A percentile compares a stretch with the other conserved stretches of the same genome.
Evolutionary conservation across 2,113 vertebrate species (phyloP).

Genomic region (Plecotus auritus): DNA sequence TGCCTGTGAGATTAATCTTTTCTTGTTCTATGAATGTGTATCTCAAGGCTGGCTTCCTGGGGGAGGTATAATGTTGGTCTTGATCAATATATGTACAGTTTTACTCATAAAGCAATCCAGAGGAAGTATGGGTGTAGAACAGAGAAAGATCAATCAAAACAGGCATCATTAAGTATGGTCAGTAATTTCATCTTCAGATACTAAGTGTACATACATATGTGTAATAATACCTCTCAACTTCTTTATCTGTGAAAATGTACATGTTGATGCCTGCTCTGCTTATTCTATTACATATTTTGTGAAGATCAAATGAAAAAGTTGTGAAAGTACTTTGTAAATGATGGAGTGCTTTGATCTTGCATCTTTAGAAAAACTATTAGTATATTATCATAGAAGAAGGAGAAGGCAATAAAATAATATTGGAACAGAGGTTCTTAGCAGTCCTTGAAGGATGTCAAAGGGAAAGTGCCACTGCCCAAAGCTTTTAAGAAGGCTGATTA

Average conservation of each 20-base stretch:
- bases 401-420: background rate
- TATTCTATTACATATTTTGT: background rate
- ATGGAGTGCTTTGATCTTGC: background rate
- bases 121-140: background rate
- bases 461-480: background rate
- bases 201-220: background rate
- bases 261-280: background rate
- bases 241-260: background rate
- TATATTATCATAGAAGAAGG: background rate
- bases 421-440: background rate
- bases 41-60: background rate
- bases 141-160: background rate
- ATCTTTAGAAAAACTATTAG: background rate
- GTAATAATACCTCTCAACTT: background rate
- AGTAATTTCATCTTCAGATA: background rate
- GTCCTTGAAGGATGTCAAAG: background rate
- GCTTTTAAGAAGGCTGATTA: background rate
- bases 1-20: background rate
- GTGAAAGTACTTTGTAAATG: background rate
- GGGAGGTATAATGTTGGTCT: background rate
- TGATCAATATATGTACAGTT: background rate
- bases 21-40: background rate
- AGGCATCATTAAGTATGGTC: background rate
- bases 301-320: background rate
- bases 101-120: background rate